Evolutionary conservation across 2,797 vertebrate genomes (phyloP), one percentile per base, ranked within the genome.

Genomic region (Anguilla obscura): DNA sequence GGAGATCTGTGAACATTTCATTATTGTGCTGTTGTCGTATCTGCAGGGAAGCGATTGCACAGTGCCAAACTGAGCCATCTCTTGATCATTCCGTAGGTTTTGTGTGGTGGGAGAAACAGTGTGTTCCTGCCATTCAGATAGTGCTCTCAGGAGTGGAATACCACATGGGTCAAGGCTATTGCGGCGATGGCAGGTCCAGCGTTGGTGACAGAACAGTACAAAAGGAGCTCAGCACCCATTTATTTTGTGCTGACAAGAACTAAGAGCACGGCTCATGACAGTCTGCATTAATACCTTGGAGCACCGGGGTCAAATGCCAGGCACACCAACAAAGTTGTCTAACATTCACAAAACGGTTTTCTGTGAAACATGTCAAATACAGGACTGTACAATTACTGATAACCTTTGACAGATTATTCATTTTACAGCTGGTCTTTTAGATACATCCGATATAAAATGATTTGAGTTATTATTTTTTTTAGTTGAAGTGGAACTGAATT

Each of bases 81-180:
- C 94, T 93, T 93, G 93, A 94, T 94, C 88, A 93, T 91, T 92
- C 92, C 92, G 91, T 91, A 91, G 91, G 71, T 85, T 92, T 91
- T 92, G 92, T 91, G 88, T 92, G 86, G 93, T 96, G 94, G 94
- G 95, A 97, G 95, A 97, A 95, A 97, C 96, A 94, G 54, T 90
- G 6, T 96, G 97, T 98, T 97, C 97, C 88, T 63, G 87, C 86
- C 3, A 90, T 94, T 93, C 94, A 96, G 97, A 97, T 97, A 97
- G 93, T 90, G 90, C 83, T 91, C 92, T 93, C 93, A 94, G 96
- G 96, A 96, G 96, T 95, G 90, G 90, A 93, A 95, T 91, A 89
- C 76, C 0, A 84, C 91, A 85, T 87, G 92, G 91, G 91, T 98
- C 98, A 98, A 98, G 97, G 97, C 95, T 96, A 90, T 90, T 90